Evolutionary conservation across 2,888 invertebrate species (phyloP), one percentile per base, ranked within the genome.

Genomic region (Acleris laterana): DNA sequence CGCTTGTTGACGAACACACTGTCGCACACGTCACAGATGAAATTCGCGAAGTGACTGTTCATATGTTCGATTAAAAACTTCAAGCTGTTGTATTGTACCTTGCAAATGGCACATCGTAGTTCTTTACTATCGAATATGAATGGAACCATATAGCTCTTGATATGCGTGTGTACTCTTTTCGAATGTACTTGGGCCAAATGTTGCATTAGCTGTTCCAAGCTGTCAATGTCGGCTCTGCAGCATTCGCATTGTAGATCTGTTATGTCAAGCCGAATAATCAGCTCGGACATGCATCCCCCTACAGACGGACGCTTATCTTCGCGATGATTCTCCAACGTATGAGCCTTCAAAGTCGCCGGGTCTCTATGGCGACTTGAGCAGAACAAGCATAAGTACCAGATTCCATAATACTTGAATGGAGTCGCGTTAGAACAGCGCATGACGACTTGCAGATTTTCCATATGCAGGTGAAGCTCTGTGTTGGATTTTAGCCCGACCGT

Each of bases 11-110:
- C 77, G 19, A 89, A 90, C 0, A 82, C 81, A 0, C 70, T 71
- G 19, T 77, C 79, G 58, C 88, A 89, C 0, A 74, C 69, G 0
- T 81, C 72, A 62, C 88, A 89, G 2, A 80, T 46, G 51, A 76
- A 84, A 68, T 88, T 86, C 16, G 78, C 77, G 63, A 80, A 85
- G 59, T 89, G 88, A 0, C 64, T 74, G 38, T 80, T 80, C 83
- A 87, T 86, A 32, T 89, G 89, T 6, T 78, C 75, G 2, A 73
- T 74, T 4, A 89, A 66, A 1, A 69, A 71, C 68, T 80, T 82
- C 65, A 87, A 86, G 20, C 71, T 79, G 16, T 75, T 75, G 25
- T 81, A 89, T 13, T 71, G 70, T 7, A 71, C 77, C 0, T 70
- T 62, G 57, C 89, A 89, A 2, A 83, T 70, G 16, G 74, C 81